Evolutionary conservation across 2,888 invertebrate genomes (phyloP).

Genomic region (Volucella inanis): DNA sequence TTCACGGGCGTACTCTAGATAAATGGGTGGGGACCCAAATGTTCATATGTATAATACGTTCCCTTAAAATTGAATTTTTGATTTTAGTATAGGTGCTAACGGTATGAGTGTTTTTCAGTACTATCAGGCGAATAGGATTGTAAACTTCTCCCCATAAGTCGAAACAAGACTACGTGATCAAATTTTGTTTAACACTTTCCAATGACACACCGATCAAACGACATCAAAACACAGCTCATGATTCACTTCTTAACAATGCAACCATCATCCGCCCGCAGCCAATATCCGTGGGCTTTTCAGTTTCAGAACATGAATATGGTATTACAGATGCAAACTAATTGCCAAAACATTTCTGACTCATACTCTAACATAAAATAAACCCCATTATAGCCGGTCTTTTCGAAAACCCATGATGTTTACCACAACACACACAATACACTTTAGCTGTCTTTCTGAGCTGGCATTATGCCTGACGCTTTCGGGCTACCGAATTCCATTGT

Average conservation of each 20-base stretch:
- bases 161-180: too few species aligned
- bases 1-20: too few species aligned
- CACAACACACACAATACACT: background rate
- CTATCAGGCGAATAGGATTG: too few species aligned
- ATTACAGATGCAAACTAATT: background rate
- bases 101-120: too few species aligned
- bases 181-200: background rate
- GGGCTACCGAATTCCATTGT: conserved; percentile 68
- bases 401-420: conserved; percentile 26
- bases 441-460: conserved; percentile 1
- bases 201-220: conserved; percentile 5
- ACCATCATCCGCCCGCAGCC: conserved; percentile 9
- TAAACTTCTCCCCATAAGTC: too few species aligned
- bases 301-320: conserved; percentile 5
- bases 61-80: too few species aligned
- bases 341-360: conserved; percentile 37
- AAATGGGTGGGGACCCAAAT: too few species aligned
- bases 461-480: conserved; percentile 13
- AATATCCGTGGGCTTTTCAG: conserved; percentile 48
- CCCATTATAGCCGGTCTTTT: background rate
- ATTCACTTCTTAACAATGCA: conserved; percentile 16
- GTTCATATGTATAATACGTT: too few species aligned
- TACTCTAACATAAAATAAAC: background rate
- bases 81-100: too few species aligned
- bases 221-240: background rate